Evolutionary conservation across 2,888 invertebrate species (phyloP), one percentile per base, ranked within the genome.

Genomic region (Invenusta paracnida): DNA sequence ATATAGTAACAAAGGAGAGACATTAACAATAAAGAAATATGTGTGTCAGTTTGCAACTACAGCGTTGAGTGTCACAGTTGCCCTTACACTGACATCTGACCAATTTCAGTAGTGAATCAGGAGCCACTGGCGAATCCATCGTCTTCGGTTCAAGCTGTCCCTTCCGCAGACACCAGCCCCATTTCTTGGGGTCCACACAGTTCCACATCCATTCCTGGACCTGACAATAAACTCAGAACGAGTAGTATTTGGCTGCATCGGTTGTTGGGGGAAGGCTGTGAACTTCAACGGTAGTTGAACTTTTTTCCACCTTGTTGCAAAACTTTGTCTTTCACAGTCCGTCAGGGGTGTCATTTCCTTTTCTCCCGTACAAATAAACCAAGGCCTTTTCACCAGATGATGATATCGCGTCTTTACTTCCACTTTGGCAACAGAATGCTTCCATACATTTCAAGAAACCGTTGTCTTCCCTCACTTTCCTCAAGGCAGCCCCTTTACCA

Each of bases 241-340:
- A 73, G 23, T 13, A 23, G 23, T 73, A 73, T 73, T 73, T 73
- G 5, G 25, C 73, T 13, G 11, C 73, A 23, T 73, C 73, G 5
- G 73, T 13, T 5, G 73, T 88, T 29, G 89, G 89, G n/a, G 88
- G 89, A 1, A 88, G 81, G 17, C 73, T 85, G 0, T 88, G 86
- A 2, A 87, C 86, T 25, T 88, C 85, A 0, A 89, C 87, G 85
- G 17, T 67, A 29, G 82, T 87, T 0, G 29, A 67, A 5, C 87
- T 87, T n/a, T 83, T 31, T 2, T 67, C 29, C 0, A 88, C 88
- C 31, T 88, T 86, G 17, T 67, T 67, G 2, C 86, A 81, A 82
- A 88, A 88, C 30, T 83, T 29, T 11, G n/a, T 0, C 25, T 23
- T 73, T 5, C 73, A 23, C 73, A 73, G 23, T 23, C 23, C 23